Evolutionary conservation across 2,113 vertebrate species (phyloP).

Genomic region (Chaetops frenatus): DNA sequence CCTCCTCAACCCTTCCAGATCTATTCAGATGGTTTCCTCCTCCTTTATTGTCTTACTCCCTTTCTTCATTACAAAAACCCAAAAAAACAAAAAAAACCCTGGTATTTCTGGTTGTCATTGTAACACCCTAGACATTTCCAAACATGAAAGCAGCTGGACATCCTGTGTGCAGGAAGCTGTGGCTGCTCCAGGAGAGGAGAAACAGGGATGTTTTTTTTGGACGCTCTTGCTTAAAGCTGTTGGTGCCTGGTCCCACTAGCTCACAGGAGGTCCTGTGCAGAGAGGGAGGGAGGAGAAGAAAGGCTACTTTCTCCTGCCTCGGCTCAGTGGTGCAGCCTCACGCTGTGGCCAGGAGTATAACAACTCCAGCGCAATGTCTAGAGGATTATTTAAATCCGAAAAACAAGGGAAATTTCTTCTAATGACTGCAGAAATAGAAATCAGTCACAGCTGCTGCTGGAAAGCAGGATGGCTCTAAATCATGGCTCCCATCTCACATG

Average conservation of each 20-base stretch:
- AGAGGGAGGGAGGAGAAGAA: not conserved
- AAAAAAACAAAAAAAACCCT: too few species aligned
- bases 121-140: not conserved
- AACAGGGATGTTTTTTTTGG: not conserved
- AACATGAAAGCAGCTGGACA: not conserved
- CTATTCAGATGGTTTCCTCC: not conserved
- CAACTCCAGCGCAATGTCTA: not conserved
- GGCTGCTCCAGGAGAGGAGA: not conserved
- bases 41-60: not conserved
- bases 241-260: not conserved
- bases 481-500: not conserved
- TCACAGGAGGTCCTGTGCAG: not conserved
- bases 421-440: not conserved
- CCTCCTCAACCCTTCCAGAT: not conserved
- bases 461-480: not conserved
- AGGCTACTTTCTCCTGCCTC: not conserved
- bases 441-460: not conserved
- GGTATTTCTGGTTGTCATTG: not conserved
- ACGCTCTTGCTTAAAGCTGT: not conserved
- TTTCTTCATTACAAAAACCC: not conserved
- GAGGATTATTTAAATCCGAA: not conserved
- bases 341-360: fast-evolving
- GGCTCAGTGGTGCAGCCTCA: fast-evolving
- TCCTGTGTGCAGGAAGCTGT: not conserved
- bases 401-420: not conserved